Base-by-base conservation (phyloP, 2,888 invertebrate species). In the Mythimna impura region DNA sequence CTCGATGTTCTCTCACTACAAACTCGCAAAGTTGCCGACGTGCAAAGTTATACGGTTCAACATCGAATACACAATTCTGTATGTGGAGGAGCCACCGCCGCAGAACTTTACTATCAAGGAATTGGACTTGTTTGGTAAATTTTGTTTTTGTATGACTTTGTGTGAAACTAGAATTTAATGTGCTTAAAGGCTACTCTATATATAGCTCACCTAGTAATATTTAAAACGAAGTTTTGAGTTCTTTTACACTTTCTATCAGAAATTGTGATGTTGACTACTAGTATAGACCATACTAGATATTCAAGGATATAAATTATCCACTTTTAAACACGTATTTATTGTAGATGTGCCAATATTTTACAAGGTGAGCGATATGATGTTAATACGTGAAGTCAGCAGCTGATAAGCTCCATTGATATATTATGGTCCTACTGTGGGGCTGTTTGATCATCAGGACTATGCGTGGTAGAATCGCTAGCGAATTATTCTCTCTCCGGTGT, bases 31-130 rank as follows among this genome's bases (percentile, higher is more conserved):
- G 89, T 94, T 99, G 67, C 99, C 99, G 0, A 98, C 98, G 0
- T 99, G 99, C 90, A 98, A 98, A 94, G 97, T 97, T 4, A 99
- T 99, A 89, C 97, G 99, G 65, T 99, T 99, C 92, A 99, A 99
- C 93, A 99, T 99, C 76, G 99, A 99, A 89, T 99, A 99, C 92
- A 98, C 98, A 0, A 98, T 99, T 85, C 95, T 99, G 70, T 98
- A 99, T 88, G 97, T 99, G 25, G 98, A 99, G 87, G 99, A 99
- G 91, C 98, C 98, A 72, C 97, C 98, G 87, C 99, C 99, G 0
- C 98, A 98, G 89, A 99, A 99, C 93, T 99, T 99, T 90, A 98
- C 98, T 17, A 97, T 99, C 22, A 95, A 97, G 66, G 99, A 99
- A 91, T 93, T 99, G 87, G 98, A 99, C 92, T 95, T 98, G 78